phyloP scores from a whole-genome alignment of 2,888 invertebrate species.

The Stegana nigrithorax region DNA sequence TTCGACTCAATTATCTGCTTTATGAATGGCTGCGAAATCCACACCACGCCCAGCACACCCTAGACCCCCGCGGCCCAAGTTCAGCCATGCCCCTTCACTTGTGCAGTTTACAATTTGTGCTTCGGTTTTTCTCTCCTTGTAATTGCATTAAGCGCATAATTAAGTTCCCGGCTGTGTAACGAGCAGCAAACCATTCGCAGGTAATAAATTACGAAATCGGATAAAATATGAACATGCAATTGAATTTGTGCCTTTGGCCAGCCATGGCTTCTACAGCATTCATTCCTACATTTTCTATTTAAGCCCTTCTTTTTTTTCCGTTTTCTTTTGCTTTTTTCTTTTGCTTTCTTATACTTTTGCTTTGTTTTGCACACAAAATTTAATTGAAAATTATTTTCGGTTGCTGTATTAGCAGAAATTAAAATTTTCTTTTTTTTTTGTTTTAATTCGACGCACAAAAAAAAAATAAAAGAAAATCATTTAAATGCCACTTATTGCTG shows the following conservation, averaged over 20 bases:
- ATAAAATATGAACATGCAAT: constrained; percentile 19
- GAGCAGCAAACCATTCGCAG: constrained; percentile 9
- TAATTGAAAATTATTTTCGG: constrained; percentile 10
- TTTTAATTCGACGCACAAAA: no score
- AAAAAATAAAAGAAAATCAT: not conserved
- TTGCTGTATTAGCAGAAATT: constrained; percentile 2
- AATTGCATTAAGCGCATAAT: constrained; percentile 57
- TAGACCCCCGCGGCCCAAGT: not conserved
- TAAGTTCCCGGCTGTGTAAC: constrained; percentile 42
- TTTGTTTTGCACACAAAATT: constrained; percentile 2
- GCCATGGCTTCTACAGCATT: no score
- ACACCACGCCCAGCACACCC: constrained; percentile 28
- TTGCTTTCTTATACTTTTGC: not conserved
- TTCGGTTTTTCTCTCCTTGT: constrained; percentile 50
- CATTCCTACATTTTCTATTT: no score
- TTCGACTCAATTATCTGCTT: constrained; percentile 53
- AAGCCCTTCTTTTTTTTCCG: not conserved
- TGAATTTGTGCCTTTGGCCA: constrained; percentile 15
- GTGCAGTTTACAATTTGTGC: constrained; percentile 39
- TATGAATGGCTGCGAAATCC: constrained; percentile 52
- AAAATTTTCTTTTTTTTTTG: no score
- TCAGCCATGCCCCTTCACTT: not conserved
- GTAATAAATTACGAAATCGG: constrained; percentile 18
- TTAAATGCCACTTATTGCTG: no score
- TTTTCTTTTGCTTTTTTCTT: not conserved